Evolutionary conservation across 2,888 invertebrate genomes (phyloP).

Genomic region (Sphaerophoria rueppellii): DNA sequence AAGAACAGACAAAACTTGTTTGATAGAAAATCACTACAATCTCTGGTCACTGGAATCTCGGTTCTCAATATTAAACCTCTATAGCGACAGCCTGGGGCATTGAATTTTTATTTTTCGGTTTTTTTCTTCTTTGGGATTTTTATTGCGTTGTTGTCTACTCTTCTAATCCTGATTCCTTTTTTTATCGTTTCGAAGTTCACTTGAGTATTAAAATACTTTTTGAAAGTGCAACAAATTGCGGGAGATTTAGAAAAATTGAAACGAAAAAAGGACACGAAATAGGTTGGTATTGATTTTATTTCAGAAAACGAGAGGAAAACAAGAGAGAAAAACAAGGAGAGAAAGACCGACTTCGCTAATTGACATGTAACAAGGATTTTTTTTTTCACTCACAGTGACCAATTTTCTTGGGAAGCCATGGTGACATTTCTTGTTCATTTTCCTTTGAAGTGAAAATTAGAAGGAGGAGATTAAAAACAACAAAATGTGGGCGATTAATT

Average conservation of each 20-base stretch:
- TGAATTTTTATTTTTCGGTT: conserved; percentile 26
- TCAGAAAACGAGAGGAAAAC: neutral
- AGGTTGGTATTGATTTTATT: conserved; percentile 14
- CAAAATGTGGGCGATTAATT: too few relatives aligned
- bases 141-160: conserved; percentile 52
- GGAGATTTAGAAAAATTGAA: neutral
- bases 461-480: neutral
- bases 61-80: neutral
- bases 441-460: neutral
- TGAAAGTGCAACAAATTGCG: neutral
- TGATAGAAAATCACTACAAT: conserved; percentile 47
- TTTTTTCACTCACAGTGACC: neutral
- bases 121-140: neutral
- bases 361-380: conserved; percentile 24
- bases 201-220: conserved; percentile 14
- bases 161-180: conserved; percentile 1
- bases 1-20: conserved; percentile 49
- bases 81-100: conserved; percentile 64
- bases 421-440: neutral
- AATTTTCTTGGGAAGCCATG: neutral
- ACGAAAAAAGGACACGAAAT: conserved; percentile 5
- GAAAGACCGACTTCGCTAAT: conserved; percentile 44
- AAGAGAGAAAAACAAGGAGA: conserved; percentile 9
- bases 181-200: conserved; percentile 20
- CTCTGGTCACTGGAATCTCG: neutral